Evolutionary conservation across 1,140 invertebrate species (phyloP).

Genomic region (Heliconius congener): DNA sequence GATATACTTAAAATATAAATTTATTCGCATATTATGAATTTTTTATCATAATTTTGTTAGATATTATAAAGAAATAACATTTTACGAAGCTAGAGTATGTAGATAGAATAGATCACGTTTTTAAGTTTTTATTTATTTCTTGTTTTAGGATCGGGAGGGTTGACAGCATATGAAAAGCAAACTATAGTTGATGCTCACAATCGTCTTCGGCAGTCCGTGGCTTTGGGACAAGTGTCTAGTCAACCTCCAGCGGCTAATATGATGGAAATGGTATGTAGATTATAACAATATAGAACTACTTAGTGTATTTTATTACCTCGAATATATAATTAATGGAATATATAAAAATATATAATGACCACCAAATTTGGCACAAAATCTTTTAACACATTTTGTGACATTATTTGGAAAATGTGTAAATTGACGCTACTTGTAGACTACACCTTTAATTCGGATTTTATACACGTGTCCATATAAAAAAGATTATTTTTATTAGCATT

Average conservation of each 20-base stretch:
- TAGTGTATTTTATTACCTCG: conserved; percentile 12
- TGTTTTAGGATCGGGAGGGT: conserved; percentile 83
- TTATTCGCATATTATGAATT: conserved; percentile 8
- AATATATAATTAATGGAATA: conserved; percentile 21
- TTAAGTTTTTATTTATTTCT: conserved; percentile 34
- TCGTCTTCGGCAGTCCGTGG: conserved; percentile 88
- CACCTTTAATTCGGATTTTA: conserved; percentile 28
- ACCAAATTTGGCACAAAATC: conserved; percentile 2
- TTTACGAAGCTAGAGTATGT: not conserved
- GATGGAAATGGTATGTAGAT: conserved; percentile 87
- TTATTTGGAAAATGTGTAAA: conserved; percentile 4
- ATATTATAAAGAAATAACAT: not conserved
- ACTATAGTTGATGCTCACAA: conserved; percentile 91
- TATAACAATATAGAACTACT: conserved; percentile 18
- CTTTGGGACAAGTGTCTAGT: conserved; percentile 87
- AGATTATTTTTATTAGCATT: conserved; percentile 26
- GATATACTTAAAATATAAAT: conserved; percentile 4
- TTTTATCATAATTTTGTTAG: conserved; percentile 13
- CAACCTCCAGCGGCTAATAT: conserved; percentile 91
- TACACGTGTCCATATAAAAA: conserved; percentile 20
- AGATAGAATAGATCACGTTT: not conserved
- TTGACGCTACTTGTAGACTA: not conserved
- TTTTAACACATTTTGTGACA: not conserved
- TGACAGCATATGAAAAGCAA: conserved; percentile 85
- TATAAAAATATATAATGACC: conserved; percentile 16